These are phyloP conservation scores for Oxystoma pomonae DNA, from an alignment of 2,888 invertebrate genomes.

Conservation along the genomic window DNA sequence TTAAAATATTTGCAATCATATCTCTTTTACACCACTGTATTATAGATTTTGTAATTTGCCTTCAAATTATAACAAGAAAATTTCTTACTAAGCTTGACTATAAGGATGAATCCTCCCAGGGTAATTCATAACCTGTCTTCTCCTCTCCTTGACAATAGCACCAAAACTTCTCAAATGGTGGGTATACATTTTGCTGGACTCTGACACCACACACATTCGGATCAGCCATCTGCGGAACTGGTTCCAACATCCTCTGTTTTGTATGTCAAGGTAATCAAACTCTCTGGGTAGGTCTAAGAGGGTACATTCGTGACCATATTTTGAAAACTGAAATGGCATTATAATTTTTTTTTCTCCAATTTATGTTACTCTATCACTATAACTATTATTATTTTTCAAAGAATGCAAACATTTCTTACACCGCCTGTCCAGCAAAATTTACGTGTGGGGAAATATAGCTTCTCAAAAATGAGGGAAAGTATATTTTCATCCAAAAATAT, in stretches of 20 bases:
- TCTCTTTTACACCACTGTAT: no score
- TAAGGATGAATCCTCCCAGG: slow-evolving; percentile 36
- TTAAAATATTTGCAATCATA: no score
- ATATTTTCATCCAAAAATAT: no score
- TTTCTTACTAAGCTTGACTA: slow-evolving; percentile 34
- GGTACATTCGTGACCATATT: slow-evolving; percentile 33
- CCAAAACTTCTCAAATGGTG: slow-evolving; percentile 38
- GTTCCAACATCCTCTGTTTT: slow-evolving; percentile 16
- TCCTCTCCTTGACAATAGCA: slow-evolving; percentile 35
- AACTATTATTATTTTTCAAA: no score
- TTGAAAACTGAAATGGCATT: slow-evolving; percentile 29
- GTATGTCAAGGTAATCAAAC: slow-evolving; percentile 26
- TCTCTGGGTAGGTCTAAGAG: slow-evolving; percentile 28
- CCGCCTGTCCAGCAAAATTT: no score
- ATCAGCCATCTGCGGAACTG: slow-evolving; percentile 27
- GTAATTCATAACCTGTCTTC: slow-evolving; percentile 33
- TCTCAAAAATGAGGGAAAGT: no score
- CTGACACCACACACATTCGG: slow-evolving; percentile 30
- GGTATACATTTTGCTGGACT: slow-evolving; percentile 34
- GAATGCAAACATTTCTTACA: no score
- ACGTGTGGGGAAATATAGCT: no score
- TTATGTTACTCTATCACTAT: no score
- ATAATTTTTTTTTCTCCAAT: no score
- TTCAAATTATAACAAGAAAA: no score
- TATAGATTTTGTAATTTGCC: no score